phyloP scores from a whole-genome alignment of 2,888 invertebrate species.

The Anoplius nigerrimus region DNA sequence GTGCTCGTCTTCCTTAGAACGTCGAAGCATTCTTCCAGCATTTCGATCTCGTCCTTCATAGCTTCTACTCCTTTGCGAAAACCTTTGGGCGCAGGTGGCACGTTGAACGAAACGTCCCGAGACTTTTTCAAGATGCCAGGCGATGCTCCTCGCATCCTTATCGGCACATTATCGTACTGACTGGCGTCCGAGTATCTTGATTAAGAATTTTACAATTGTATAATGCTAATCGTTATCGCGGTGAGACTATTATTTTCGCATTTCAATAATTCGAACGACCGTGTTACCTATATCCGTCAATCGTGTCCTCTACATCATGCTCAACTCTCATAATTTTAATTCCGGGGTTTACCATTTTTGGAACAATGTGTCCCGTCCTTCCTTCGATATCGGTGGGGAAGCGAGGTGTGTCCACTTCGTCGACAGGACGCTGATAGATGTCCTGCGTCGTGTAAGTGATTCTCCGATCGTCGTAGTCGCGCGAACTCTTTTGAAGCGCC shows the following conservation, averaged over 20 bases:
- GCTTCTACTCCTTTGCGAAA: slow-evolving; percentile 50
- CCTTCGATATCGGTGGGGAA: slow-evolving; percentile 63
- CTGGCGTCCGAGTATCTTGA: slow-evolving; percentile 70
- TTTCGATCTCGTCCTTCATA: slow-evolving; percentile 68
- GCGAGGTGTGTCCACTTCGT: slow-evolving; percentile 70
- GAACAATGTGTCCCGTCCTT: slow-evolving; percentile 59
- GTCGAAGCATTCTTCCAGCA: slow-evolving; percentile 69
- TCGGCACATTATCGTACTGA: slow-evolving; percentile 73
- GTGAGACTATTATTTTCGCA: background rate
- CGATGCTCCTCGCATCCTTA: slow-evolving; percentile 63
- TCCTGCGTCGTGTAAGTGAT: slow-evolving; percentile 63
- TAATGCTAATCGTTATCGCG: background rate
- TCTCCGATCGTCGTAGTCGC: slow-evolving; percentile 28
- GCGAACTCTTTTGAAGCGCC: background rate
- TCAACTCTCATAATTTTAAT: slow-evolving; percentile 73
- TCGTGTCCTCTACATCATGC: slow-evolving; percentile 64
- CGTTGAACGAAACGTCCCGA: slow-evolving; percentile 67
- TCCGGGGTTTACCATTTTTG: slow-evolving; percentile 68
- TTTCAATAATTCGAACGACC: background rate
- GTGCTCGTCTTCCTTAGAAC: slow-evolving; percentile 61
- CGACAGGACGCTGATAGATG: slow-evolving; percentile 66
- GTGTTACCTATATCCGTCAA: slow-evolving; percentile 64
- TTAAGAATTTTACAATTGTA: background rate
- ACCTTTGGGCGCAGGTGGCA: slow-evolving; percentile 61
- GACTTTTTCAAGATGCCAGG: slow-evolving; percentile 64